A percentile compares a stretch with the other conserved stretches of the same genome.
phyloP scores from a whole-genome alignment of 2,888 invertebrate genomes.

The Allophyes oxyacanthae region DNA sequence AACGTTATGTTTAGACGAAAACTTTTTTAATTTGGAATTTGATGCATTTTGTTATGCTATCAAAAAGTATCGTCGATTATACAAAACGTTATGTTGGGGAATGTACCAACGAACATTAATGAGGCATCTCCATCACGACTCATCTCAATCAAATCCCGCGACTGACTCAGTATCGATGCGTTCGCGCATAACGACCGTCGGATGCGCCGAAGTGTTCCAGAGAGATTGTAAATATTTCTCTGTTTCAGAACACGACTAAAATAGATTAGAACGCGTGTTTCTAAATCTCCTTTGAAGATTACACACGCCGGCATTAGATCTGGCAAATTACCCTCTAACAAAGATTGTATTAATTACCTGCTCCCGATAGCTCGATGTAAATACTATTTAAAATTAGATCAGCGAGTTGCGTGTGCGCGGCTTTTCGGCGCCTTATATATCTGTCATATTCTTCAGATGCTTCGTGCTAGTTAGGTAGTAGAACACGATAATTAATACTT shows the following conservation, averaged over 20 bases:
- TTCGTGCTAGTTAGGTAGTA: slow-evolving; percentile 57
- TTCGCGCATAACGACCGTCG: slow-evolving; percentile 86
- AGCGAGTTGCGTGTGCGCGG: slow-evolving; percentile 74
- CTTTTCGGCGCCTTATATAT: slow-evolving; percentile 77
- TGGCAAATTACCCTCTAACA: slow-evolving; percentile 89
- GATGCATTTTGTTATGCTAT: slow-evolving; percentile 19
- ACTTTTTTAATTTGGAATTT: slow-evolving; percentile 21
- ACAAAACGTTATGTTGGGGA: slow-evolving; percentile 59
- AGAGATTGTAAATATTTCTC: slow-evolving; percentile 89
- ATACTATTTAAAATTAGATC: slow-evolving; percentile 87
- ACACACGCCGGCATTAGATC: slow-evolving; percentile 88
- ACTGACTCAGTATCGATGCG: slow-evolving; percentile 85
- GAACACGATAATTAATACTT: slow-evolving; percentile 48
- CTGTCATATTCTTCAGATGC: slow-evolving; percentile 81
- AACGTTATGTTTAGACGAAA: slow-evolving; percentile 4
- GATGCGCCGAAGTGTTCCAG: slow-evolving; percentile 89
- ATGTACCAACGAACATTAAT: slow-evolving; percentile 75
- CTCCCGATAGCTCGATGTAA: slow-evolving; percentile 87
- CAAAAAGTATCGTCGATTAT: slow-evolving; percentile 48
- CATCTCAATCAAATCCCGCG: slow-evolving; percentile 80
- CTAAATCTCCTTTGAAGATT: slow-evolving; percentile 90
- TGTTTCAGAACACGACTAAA: slow-evolving; percentile 88
- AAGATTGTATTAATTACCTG: slow-evolving; percentile 90
- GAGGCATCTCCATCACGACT: slow-evolving; percentile 77
- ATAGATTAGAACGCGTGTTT: slow-evolving; percentile 89